These are phyloP conservation scores for Belonocnema kinseyi DNA, from an alignment of 1,140 invertebrate genomes.

Conservation along the genomic window DNA sequence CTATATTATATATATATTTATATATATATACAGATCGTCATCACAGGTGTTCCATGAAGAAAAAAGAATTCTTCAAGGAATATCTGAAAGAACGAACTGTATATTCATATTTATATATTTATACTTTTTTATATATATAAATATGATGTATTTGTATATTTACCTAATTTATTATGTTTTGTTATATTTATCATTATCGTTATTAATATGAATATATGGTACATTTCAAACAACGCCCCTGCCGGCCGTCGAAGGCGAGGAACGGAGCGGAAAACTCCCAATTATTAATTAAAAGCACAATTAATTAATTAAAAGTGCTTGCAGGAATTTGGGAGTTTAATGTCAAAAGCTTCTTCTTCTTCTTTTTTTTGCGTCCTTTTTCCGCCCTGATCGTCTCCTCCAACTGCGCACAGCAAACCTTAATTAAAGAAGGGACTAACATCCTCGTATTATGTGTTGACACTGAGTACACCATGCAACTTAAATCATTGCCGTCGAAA, in stretches of 20 bases:
- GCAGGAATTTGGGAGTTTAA: neutral
- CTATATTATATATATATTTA: slow-evolving; percentile 53
- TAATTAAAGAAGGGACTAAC: slow-evolving; percentile 72
- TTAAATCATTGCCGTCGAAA: slow-evolving; percentile 66
- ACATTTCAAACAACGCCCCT: slow-evolving; percentile 75
- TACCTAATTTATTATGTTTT: slow-evolving; percentile 74
- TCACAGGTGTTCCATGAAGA: slow-evolving; percentile 40
- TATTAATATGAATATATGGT: slow-evolving; percentile 75
- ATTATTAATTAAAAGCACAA: neutral
- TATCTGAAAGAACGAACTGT: slow-evolving; percentile 43
- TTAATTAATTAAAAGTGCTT: too few relatives aligned
- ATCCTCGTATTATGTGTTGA: slow-evolving; percentile 73
- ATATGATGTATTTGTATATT: slow-evolving; percentile 64
- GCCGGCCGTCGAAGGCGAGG: slow-evolving; percentile 65
- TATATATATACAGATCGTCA: slow-evolving; percentile 45
- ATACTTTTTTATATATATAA: slow-evolving; percentile 52
- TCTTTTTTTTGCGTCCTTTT: neutral
- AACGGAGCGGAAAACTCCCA: slow-evolving; percentile 50
- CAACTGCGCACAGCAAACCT: slow-evolving; percentile 66
- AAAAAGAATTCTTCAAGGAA: slow-evolving; percentile 36
- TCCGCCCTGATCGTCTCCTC: slow-evolving; percentile 66
- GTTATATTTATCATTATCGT: slow-evolving; percentile 64
- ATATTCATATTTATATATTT: slow-evolving; percentile 51
- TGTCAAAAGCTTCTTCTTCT: neutral
- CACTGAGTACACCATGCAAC: slow-evolving; percentile 73